Evolutionary conservation across 2,113 vertebrate species (phyloP).

Genomic region (Alouatta palliata): DNA sequence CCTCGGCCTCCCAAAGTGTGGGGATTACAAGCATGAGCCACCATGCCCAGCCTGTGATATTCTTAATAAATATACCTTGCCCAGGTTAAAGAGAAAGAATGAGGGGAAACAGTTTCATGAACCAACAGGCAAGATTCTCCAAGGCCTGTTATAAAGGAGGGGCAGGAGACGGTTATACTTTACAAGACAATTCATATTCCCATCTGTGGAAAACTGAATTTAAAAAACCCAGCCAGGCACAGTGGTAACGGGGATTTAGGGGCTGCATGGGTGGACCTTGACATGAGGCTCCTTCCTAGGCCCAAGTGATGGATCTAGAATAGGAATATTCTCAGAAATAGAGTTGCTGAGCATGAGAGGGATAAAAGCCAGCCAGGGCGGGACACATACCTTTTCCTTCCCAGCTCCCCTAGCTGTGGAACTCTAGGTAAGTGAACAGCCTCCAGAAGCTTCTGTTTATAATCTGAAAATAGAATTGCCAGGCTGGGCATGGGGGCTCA

Average conservation of each 20-base stretch:
- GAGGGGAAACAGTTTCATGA: neutral
- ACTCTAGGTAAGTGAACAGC: neutral
- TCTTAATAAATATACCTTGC: neutral
- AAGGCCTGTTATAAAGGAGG: neutral
- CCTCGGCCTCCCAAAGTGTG: too few species aligned
- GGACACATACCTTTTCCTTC: neutral
- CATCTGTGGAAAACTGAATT: neutral
- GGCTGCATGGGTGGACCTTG: neutral
- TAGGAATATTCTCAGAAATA: neutral
- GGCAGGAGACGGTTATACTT: neutral
- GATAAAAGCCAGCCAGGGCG: fast-evolving
- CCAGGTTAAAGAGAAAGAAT: neutral
- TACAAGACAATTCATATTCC: neutral
- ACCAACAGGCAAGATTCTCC: neutral
- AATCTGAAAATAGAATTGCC: neutral
- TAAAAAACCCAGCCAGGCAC: neutral
- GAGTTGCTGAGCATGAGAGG: neutral
- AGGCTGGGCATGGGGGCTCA: too few species aligned
- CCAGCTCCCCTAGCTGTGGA: neutral
- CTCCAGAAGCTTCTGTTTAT: neutral
- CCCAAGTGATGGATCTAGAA: neutral
- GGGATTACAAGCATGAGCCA: too few species aligned
- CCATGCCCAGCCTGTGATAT: neutral
- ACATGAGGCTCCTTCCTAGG: neutral
- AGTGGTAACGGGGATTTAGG: neutral